Base-by-base conservation (phyloP, 2,113 vertebrate species). In the Bos indicus region DNA sequence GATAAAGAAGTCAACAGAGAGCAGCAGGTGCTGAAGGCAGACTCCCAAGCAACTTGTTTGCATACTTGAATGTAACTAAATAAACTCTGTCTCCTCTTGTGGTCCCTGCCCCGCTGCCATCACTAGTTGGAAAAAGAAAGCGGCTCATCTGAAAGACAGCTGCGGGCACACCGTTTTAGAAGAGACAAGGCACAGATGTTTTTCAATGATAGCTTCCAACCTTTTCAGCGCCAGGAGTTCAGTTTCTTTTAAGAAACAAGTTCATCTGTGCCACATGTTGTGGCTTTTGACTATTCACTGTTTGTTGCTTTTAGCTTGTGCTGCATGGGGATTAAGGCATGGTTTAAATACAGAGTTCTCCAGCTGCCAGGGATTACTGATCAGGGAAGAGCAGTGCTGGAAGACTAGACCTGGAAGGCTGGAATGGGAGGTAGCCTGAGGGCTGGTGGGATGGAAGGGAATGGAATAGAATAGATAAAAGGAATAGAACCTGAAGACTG, bases 261-360 rank as follows among this genome's bases (percentile, higher is more conserved):
- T 71, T 94, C 28, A 84, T 40, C 60, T 74, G 33, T 82, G 40
- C 23, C 4, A 26, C 16, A n/a, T 12, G 59, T n/a, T 54, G 60
- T n/a, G 88, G 52, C 54, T 52, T 96, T 85, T 90, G 57, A 62
- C 90, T 62, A 64, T 40, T 52, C 14, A 0, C 26, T 67, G 6
- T 64, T 67, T 62, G n/a, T 46, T 93, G 54, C 89, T 67, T 90
- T 48, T 64, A 52, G 40, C 19, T 26, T n/a, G 40, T 52, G 9
- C 14, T 23, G 33, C 2, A 0, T 14, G 51, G 78, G 11, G 26
- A 94, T 86, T 67, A 89, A 97, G 77, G 52, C 23, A 25, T 57
- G 33, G 94, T 92, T 93, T 96, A 94, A 88, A 96, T 84, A 84
- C 6, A 54, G 36, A 80, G 89, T 93, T 93, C 2, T 95, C 71